Evolutionary conservation across 2,797 vertebrate genomes (phyloP), one percentile per base, ranked within the genome.

Genomic region (Leptatherina wallacei): DNA sequence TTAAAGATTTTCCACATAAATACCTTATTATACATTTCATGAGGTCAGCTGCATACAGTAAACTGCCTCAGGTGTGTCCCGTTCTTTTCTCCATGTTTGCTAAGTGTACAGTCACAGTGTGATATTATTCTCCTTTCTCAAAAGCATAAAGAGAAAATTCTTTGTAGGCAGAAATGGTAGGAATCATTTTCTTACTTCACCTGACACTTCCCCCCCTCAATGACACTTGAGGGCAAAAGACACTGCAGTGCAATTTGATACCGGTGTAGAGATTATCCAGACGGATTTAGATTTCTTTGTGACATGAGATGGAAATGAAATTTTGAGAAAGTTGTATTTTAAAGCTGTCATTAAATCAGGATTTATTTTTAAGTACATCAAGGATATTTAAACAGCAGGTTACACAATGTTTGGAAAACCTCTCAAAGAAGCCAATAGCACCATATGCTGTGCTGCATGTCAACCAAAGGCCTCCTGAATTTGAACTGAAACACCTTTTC

Each of bases 251-350:
- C 87, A 89, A 93, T 92, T 87, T 88, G 83, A 89, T 87, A 83
- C 70, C 49, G 55, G 75, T 71, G 84, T 81, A 71, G 80, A 85
- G 90, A 93, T 94, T 93, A 93, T 92, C 90, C 56, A 32, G 60
- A 77, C 33, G 89, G 93, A 94, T 95, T 94, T 92, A 92, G 88
- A 84, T 88, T 91, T 86, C 85, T 87, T 90, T 88, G 85, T 90
- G 86, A 94, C 90, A 94, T 84, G 90, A 87, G 87, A 90, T 89
- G 83, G 67, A 91, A 94, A 93, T 93, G 42, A 89, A 90, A 88
- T 92, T 92, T 85, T 54, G 65, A 81, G 77, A 77, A 90, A 89
- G 82, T 88, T 86, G 75, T 44, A 87, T 65, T 67, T 76, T 88
- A 79, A 89, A 92, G 87, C 88, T 87, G 77, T 86, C 87, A 89